Evolutionary conservation across 2,797 vertebrate species (phyloP).

Genomic region (Scyliorhinus canicula): DNA sequence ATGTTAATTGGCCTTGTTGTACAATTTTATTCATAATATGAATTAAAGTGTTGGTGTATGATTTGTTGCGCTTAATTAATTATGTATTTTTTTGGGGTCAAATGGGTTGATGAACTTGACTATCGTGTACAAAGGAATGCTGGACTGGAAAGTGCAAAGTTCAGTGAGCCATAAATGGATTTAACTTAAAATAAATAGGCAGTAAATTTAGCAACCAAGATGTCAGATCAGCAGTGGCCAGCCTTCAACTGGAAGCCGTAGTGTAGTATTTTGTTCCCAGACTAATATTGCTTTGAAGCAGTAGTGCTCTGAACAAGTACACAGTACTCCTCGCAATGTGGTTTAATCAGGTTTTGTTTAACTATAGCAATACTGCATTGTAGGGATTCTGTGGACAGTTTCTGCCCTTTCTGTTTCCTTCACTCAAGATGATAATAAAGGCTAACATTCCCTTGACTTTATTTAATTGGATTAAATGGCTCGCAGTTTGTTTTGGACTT

Average conservation of each 20-base stretch:
- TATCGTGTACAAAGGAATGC: neutral
- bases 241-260: neutral
- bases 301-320: neutral
- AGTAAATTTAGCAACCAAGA: neutral
- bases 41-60: neutral
- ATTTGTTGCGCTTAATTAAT: neutral
- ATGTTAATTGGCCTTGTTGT: neutral
- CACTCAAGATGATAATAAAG: neutral
- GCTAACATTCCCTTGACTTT: neutral
- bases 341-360: neutral
- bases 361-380: neutral
- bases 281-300: neutral
- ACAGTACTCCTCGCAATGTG: neutral
- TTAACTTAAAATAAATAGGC: neutral
- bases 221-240: neutral
- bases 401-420: neutral
- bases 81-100: neutral
- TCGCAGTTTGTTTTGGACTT: neutral
- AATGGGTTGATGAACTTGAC: neutral
- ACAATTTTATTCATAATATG: neutral
- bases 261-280: neutral
- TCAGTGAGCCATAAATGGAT: neutral
- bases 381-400: too few species aligned
- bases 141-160: neutral
- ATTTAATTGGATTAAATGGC: neutral